Base-by-base conservation (phyloP, 2,888 invertebrate genomes). In the Podotricha telesiphe region DNA sequence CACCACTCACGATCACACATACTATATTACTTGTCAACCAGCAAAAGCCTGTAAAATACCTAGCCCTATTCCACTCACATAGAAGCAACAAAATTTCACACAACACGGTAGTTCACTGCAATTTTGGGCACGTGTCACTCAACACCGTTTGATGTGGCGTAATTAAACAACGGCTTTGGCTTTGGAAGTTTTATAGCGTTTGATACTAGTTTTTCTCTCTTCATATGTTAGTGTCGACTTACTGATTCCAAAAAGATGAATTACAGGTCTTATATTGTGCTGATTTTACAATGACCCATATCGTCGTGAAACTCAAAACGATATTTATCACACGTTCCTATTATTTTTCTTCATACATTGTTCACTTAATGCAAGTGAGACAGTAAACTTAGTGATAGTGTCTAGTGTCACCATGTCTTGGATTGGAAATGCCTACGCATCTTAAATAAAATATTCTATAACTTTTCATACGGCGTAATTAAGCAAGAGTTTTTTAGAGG, bases 121-220 rank as follows among this genome's bases (percentile, higher is more conserved):
- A 62, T 62, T 62, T 62, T 62, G 62, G 61, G 71, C 72, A 73
- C 66, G 80, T 76, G 63, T 64, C 68, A 64, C 66, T 77, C 75
- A 69, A 65, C 75, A 73, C 74, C 73, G 79, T 81, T 80, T 80
- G 80, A 80, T 81, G 76, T 78, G 76, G 76, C 73, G 71, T 75
- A 75, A 76, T 80, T 79, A 79, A 72, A 65, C 50, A 70, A 69
- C 73, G 73, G 70, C 74, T 75, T 73, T 51, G 45, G 42, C 42
- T 42, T 42, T 13, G 37, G 34, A 28, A 20, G n/a, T 40, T 48
- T 37, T 56, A 56, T 20, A 48, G 20, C 20, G 20, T 56, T 40
- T 65, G 17, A 19, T 34, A 10, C 42, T 42, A 19, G 15, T 59
- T 22, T 59, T n/a, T n/a, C 20, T 59, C 22, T 22, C 40, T 40